Conservation (phyloP, 2,888 invertebrate species). For the Caenorhabditis sp. region DNA sequence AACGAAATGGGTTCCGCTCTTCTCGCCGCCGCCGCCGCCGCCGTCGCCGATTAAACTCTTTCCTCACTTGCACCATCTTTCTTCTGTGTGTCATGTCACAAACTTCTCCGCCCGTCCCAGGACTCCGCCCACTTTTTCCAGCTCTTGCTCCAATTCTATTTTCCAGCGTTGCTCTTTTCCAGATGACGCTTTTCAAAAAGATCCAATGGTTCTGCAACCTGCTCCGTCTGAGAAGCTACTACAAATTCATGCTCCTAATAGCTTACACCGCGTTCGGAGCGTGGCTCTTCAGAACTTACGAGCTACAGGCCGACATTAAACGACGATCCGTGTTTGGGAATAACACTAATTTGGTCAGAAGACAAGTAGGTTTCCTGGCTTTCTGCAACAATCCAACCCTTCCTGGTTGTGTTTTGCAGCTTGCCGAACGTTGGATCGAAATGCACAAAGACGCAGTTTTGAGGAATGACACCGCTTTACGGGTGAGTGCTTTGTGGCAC, state of each 20-base stretch:
- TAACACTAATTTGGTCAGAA: slow-evolving; percentile 28
- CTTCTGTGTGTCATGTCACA: slow-evolving; percentile 9
- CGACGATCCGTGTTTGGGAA: slow-evolving; percentile 45
- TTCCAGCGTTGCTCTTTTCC: too few species aligned
- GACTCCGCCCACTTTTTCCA: slow-evolving; percentile 1
- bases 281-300: slow-evolving; percentile 69
- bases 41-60: slow-evolving; percentile 26
- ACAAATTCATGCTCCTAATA: slow-evolving; percentile 65
- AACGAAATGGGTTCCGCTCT: slow-evolving; percentile 41
- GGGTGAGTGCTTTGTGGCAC: not conserved
- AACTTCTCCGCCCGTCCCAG: not conserved
- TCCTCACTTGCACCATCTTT: too few species aligned
- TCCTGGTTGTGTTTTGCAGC: not conserved
- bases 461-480: slow-evolving; percentile 34
- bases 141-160: too few species aligned
- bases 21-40: slow-evolving; percentile 11
- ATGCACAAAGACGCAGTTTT: slow-evolving; percentile 45
- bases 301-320: slow-evolving; percentile 51
- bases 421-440: slow-evolving; percentile 47
- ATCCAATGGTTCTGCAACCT: slow-evolving; percentile 42
- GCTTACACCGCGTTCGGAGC: slow-evolving; percentile 75
- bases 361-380: slow-evolving; percentile 59
- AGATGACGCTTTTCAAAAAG: slow-evolving; percentile 36
- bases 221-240: slow-evolving; percentile 50
- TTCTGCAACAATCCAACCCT: not conserved